Base-by-base conservation (phyloP, 1,140 invertebrate genomes). In the Papilio helenus region DNA sequence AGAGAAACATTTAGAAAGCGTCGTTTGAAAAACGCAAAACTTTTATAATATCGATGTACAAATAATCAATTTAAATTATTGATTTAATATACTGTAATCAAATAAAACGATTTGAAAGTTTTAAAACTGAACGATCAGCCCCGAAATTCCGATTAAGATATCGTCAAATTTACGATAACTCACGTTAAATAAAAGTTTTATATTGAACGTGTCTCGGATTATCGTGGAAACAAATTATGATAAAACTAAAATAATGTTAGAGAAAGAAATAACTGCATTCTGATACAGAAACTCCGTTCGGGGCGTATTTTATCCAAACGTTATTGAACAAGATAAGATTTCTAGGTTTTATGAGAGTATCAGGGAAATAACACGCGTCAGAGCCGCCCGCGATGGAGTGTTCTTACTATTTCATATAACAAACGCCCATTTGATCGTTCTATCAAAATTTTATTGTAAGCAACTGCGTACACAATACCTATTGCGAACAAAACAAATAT, bases 341-440 rank as follows among this genome's bases (percentile, higher is more conserved):
- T 86, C 83, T 84, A 72, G 83, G 82, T 89, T 91, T 90, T 90
- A 89, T 88, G 87, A 84, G 79, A 83, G 78, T 85, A 87, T 90
- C 82, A 80, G 73, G 80, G 85, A 87, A 90, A 89, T 88, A 90
- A 90, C 86, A 89, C 86, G 86, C 87, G 90, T 89, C 86, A 86
- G 89, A 83, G 85, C 72, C 81, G 80, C 79, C 49, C 82, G 76
- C 81, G 78, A 88, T 88, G 85, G 87, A 86, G 86, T 88, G 86
- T 87, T 84, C 76, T 84, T 80, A 81, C 81, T 82, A 81, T 85
- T 89, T 86, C 87, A 87, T 88, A 82, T 72, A 82, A 80, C 84
- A 81, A 85, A 85, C 82, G 83, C 82, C 80, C 80, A 77, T 78
- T 84, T 81, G 82, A 72, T 73, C 74, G 81, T 85, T 83, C 80